Conservation (phyloP, 2,888 invertebrate genomes). For the Troides aeacus region DNA sequence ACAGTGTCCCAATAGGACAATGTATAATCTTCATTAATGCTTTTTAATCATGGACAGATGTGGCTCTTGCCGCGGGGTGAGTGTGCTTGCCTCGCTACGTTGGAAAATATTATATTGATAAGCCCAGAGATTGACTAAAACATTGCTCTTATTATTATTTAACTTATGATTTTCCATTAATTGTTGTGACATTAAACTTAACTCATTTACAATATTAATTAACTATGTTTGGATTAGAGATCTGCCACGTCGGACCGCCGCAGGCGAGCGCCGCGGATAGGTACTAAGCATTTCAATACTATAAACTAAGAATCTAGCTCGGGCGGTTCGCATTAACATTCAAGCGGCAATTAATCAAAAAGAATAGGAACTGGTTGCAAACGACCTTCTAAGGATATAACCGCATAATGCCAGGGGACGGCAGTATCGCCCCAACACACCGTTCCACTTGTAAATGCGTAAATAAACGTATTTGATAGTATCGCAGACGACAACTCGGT, state of each 20-base stretch:
- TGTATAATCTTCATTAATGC: too few relatives aligned
- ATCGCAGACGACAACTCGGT: background rate
- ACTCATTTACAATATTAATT: constrained; percentile 12
- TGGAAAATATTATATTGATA: too few relatives aligned
- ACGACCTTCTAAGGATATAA: constrained; percentile 28
- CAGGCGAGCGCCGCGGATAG: constrained; percentile 11
- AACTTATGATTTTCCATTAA: too few relatives aligned
- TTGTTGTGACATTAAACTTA: background rate
- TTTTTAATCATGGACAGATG: too few relatives aligned
- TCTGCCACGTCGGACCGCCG: constrained; percentile 8
- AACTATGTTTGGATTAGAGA: constrained; percentile 9
- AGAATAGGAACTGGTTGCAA: constrained; percentile 21
- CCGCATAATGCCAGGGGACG: background rate
- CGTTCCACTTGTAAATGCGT: constrained; percentile 1
- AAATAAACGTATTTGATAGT: constrained; percentile 10
- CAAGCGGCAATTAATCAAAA: constrained; percentile 25
- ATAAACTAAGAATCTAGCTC: constrained; percentile 17
- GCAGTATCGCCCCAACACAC: constrained; percentile 3
- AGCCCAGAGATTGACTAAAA: too few relatives aligned
- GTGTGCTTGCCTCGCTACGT: too few relatives aligned
- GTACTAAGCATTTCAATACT: constrained; percentile 14
- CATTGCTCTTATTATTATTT: too few relatives aligned
- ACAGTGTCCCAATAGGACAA: too few relatives aligned
- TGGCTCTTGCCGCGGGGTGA: too few relatives aligned
- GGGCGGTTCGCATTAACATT: constrained; percentile 18